Base-by-base conservation (phyloP, 2,113 vertebrate genomes). In the Sula dactylatra region DNA sequence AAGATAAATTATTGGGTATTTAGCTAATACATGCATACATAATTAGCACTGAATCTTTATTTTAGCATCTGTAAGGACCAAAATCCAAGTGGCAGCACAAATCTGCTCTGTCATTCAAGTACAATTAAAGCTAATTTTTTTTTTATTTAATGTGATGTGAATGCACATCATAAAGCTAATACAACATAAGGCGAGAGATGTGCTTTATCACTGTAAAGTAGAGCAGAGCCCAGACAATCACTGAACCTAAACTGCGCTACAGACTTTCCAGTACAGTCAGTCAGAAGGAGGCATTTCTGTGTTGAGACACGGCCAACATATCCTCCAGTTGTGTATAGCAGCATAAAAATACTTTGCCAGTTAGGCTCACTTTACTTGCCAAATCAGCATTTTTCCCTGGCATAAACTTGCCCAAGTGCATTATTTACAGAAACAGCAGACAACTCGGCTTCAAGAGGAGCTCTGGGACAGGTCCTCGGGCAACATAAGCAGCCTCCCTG, bases 1-100 rank as follows among this genome's bases (percentile, higher is more conserved):
- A 56, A 22, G 5, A 27, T 1, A 17, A 32, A 36, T 50, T 21
- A 13, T 1, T 4, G 11, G 7, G 24, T 58, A 26, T 44, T 91
- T 36, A 32, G 55, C 24, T 20, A 44, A 47, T 4, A 27, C 2
- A 11, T 13, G 31, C 14, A 16, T 32, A 29, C 0, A 0, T 10
- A 50, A 65, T 29, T 49, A 47, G 3, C 42, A 31, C 1, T 25
- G 9, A 16, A 44, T 27, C 27, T 40, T 61, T 40, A 16, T 25
- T 38, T 40, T 14, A 70, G 12, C 38, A 25, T 8, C 47, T 62
- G 3, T 25, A 64, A 59, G n/a, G 76, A 55, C 16, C 21, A 20
- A 31, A 82, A 36, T 10, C 65, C 62, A 19, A 47, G 40, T 7
- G 26, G 10, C 47, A 62, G 54, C 74, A 29, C 2, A 4, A 61